Conservation (phyloP, 2,113 vertebrate species). For the Dolichotis patagonum region DNA sequence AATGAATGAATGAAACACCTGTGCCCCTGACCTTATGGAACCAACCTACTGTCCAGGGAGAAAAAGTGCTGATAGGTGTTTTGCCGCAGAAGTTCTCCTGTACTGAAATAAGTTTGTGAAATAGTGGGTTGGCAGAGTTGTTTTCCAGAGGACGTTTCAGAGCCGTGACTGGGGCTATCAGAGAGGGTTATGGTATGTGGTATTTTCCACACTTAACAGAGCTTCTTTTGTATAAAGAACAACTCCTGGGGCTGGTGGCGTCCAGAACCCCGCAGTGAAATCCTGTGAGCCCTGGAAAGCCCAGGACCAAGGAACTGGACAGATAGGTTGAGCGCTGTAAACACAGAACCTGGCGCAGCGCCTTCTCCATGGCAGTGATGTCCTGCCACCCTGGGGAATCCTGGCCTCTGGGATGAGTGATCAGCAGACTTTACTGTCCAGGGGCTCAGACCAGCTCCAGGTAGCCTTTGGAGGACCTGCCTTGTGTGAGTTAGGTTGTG, state of each 20-base stretch:
- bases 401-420: background rate
- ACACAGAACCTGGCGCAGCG: background rate
- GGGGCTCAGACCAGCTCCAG: too few species aligned
- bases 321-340: fast-evolving
- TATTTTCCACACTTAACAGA: background rate
- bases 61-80: background rate
- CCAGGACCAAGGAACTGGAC: background rate
- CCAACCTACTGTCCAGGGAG: background rate
- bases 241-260: background rate
- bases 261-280: background rate
- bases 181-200: background rate
- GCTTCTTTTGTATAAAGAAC: background rate
- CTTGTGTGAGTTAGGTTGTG: background rate
- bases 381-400: background rate
- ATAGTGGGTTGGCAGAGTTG: background rate
- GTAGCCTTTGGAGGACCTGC: background rate
- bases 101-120: background rate
- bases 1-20: background rate
- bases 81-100: background rate
- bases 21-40: background rate
- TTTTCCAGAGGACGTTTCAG: background rate
- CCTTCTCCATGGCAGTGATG: fast-evolving
- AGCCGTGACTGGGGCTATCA: background rate
- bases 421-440: background rate
- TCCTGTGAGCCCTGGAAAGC: background rate